A percentile compares a stretch with the other conserved stretches of the same genome.
These are phyloP conservation scores for Leptoclinus maculatus DNA, from an alignment of 2,797 vertebrate genomes.

Conservation along the genomic window DNA sequence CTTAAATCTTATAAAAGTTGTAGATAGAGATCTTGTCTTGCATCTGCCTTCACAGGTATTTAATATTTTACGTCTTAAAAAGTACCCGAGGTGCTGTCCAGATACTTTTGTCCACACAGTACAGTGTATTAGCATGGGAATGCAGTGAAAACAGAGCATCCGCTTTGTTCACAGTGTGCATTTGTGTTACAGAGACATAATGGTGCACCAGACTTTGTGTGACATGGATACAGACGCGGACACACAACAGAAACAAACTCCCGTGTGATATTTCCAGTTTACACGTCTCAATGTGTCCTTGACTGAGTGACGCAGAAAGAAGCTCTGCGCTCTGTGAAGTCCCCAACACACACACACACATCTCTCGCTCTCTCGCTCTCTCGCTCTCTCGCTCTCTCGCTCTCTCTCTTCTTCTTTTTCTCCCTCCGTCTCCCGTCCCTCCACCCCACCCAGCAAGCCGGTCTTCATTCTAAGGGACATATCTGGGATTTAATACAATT, in stretches of 20 bases:
- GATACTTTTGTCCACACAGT: not conserved
- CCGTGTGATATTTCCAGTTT: constrained; percentile 63
- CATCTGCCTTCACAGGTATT: not conserved
- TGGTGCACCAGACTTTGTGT: constrained; percentile 19
- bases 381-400: not conserved
- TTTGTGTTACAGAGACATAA: constrained; percentile 5
- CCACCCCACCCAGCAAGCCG: constrained; percentile 47
- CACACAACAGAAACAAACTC: constrained; percentile 31
- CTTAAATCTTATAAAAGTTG: not conserved
- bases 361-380: constrained; percentile 9
- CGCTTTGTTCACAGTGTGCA: constrained; percentile 19
- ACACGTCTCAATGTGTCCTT: constrained; percentile 68
- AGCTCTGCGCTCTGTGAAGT: constrained; percentile 54
- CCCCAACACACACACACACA: constrained; percentile 22
- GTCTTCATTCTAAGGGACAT: constrained; percentile 70
- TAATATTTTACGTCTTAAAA: not conserved
- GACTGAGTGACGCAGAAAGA: constrained; percentile 69
- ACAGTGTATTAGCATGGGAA: not conserved
- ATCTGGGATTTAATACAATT: constrained; percentile 76
- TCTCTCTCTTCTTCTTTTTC: not conserved
- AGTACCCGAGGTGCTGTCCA: not conserved
- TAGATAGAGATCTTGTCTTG: not conserved
- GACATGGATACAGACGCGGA: constrained; percentile 37
- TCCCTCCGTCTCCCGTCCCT: constrained; percentile 3
- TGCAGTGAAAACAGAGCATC: constrained; percentile 18